Conservation (phyloP, 2,888 invertebrate genomes). For the Machimus rusticus region DNA sequence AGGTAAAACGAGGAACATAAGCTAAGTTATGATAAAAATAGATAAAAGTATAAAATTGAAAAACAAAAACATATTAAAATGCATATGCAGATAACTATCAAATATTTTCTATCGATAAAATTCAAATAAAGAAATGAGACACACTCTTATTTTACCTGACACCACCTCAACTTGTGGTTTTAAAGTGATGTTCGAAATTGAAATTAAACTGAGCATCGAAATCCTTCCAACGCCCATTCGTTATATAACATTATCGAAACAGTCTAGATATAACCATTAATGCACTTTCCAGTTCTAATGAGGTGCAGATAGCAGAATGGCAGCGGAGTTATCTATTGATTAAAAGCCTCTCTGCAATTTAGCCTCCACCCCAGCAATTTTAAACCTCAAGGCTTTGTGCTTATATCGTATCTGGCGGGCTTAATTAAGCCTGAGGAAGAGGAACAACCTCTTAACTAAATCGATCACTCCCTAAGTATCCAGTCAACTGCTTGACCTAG, state of each 20-base stretch:
- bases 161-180: not conserved
- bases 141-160: not conserved
- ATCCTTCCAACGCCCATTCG: not conserved
- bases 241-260: not conserved
- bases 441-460: not conserved
- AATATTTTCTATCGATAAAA: not conserved
- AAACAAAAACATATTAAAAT: too few relatives aligned
- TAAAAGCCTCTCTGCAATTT: not conserved
- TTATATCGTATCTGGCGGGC: not conserved
- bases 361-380: not conserved
- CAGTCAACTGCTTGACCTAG: not conserved
- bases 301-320: not conserved
- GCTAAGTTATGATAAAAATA: too few relatives aligned
- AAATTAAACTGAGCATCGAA: not conserved
- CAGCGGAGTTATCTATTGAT: not conserved
- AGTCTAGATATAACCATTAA: not conserved
- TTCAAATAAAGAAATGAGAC: not conserved
- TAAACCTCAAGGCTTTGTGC: not conserved
- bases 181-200: not conserved
- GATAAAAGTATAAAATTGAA: too few relatives aligned
- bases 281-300: not conserved
- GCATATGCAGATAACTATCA: not conserved
- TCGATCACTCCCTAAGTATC: not conserved
- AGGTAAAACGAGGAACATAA: too few relatives aligned
- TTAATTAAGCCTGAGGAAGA: not conserved